These are phyloP conservation scores for Spisula solida DNA, from an alignment of 2,888 invertebrate species.

Conservation along the genomic window DNA sequence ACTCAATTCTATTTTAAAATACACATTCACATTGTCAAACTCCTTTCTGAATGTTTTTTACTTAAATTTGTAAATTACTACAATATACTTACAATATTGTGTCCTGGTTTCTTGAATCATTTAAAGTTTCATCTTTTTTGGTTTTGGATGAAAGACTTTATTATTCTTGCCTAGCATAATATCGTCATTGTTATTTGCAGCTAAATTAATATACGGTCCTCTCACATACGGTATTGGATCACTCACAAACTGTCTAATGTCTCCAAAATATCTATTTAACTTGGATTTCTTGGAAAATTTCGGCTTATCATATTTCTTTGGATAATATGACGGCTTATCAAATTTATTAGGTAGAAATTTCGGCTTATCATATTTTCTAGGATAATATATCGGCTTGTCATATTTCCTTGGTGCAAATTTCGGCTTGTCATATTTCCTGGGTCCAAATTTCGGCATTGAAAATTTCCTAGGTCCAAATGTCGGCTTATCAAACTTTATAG, in stretches of 20 bases:
- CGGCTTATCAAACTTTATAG: background rate
- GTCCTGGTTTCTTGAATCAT: background rate
- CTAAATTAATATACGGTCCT: background rate
- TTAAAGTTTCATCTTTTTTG: background rate
- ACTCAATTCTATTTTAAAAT: too few species aligned
- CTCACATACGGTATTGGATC: background rate
- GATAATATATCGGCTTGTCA: too few species aligned
- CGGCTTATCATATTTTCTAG: too few species aligned
- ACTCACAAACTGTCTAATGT: background rate
- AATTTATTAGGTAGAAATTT: too few species aligned
- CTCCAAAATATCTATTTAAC: background rate
- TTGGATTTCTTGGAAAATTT: slow-evolving; percentile 3
- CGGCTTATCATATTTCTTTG: background rate
- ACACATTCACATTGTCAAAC: too few species aligned
- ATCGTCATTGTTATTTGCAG: background rate
- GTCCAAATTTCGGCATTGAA: too few species aligned
- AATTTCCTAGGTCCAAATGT: too few species aligned
- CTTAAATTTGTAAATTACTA: too few species aligned
- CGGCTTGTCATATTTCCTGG: too few species aligned
- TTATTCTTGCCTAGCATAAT: background rate
- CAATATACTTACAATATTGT: background rate
- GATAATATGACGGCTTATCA: too few species aligned
- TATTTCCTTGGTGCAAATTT: too few species aligned
- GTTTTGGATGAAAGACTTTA: background rate
- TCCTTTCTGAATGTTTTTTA: too few species aligned